Evolutionary conservation across 2,113 vertebrate genomes (phyloP), one percentile per base, ranked within the genome.

Genomic region (Lynx canadensis): DNA sequence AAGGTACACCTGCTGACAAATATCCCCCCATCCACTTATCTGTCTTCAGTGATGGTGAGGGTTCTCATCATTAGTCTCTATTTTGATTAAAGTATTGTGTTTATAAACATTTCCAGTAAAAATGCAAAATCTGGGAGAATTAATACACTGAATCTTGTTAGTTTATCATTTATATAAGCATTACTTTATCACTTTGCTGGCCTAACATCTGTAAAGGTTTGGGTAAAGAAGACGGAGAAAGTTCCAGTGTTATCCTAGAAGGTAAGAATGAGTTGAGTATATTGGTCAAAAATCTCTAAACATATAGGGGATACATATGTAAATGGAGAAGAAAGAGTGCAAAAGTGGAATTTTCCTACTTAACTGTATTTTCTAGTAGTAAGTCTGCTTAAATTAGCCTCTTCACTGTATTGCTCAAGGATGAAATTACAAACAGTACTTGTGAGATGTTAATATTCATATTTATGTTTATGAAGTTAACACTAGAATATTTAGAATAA

Each of bases 371-470:
- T 86, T 19, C n/a, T 87, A 65, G 31, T 92, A 89, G 83, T 65
- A 74, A 41, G 68, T 89, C 55, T 95, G 45, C 71, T 81, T 97
- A 78, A 95, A 92, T 94, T 78, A 95, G 21, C 19, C 50, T 97
- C 55, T 97, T 31, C 29, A 66, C 63, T 86, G 52, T 92, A 83
- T 7, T 84, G 52, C 31, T 96, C 71, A 93, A 92, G 88, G 76
- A 57, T 79, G 36, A 98, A 97, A 69, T 95, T 94, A 69, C 60
- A 95, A 74, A 97, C 69, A 74, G 87, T 97, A 95, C 5, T 15
- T 3, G 9, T 57, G 71, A 60, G 78, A 80, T 21, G 41, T 45
- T 82, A 96, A 97, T 94, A 38, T 81, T 96, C 65, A 84, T 95
- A 45, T 93, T 91, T 97, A 96, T 95, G 52, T 94, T 95, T 50